Evolutionary conservation across 2,797 vertebrate species (phyloP), one percentile per base, ranked within the genome.

Genomic region (Coregonus ussuriensis): DNA sequence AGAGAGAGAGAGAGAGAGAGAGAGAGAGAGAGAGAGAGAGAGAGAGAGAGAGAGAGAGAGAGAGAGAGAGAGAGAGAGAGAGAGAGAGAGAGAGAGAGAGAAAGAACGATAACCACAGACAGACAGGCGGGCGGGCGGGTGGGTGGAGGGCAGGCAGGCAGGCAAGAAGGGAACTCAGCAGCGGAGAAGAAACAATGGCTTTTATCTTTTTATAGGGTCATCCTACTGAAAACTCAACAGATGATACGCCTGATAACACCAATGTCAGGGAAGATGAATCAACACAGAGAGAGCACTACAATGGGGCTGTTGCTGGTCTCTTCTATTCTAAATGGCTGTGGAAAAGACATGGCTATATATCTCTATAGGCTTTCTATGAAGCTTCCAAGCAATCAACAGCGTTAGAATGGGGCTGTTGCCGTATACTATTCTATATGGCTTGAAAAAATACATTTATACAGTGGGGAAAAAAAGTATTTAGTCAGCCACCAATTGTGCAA

Each of bases 151-250:
- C 21, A 62, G 59, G 13, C 6, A 62, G 1, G 59, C 59, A 62
- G 21, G 59, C 21, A 62, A 11, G 29, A 31, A 1, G 69, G 79
- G 73, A 84, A 82, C 81, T 83, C 77, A 76, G 25, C 82, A 77
- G 82, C 74, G 76, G 77, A 53, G 72, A 77, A 83, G 81, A 85
- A 89, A 93, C 89, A 92, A 87, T 86, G 84, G 56, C 76, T 80
- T 88, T 89, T 83, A 88, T 89, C 86, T 82, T 25, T 74, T 59
- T 72, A 35, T 5, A 21, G 79, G 80, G 85, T 85, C 86, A 76
- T 79, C 72, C 73, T 62, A 77, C 79, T 81, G 53, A 85, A 88
- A 86, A 75, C 68, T 47, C 52, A 25, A 78, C 21, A 3, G 77
- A 86, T 89, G 67, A 79, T 65, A 56, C 69, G 62, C 62, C 47